phyloP scores from a whole-genome alignment of 2,113 vertebrate genomes.

The Tachysurus vachellii region DNA sequence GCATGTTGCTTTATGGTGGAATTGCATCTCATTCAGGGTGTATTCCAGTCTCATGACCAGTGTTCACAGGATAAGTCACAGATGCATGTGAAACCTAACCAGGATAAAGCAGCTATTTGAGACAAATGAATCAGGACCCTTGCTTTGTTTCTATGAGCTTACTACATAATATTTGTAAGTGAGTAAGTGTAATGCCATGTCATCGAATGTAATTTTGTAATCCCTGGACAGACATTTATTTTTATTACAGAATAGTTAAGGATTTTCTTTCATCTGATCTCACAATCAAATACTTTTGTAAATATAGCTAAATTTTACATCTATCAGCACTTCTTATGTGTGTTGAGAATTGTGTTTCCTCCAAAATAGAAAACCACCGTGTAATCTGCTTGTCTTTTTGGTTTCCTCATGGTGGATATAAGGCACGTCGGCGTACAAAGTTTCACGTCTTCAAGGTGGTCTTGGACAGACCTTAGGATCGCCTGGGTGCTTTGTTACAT shows the following conservation, averaged over 20 bases:
- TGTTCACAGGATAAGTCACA: background rate
- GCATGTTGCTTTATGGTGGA: background rate
- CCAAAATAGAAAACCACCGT: conserved; percentile 31
- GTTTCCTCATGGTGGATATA: conserved; percentile 38
- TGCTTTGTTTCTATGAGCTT: background rate
- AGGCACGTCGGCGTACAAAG: background rate
- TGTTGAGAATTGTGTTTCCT: conserved; percentile 35
- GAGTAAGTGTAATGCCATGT: too few species aligned
- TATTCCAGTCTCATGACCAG: background rate
- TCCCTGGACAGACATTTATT: background rate
- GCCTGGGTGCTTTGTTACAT: conserved; percentile 80
- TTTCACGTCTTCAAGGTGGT: conserved; percentile 78
- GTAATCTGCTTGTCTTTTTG: conserved; percentile 42
- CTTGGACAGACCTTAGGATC: conserved; percentile 83
- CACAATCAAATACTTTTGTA: conserved; percentile 24
- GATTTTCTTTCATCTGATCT: background rate
- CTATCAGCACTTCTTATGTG: conserved; percentile 37
- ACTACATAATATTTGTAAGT: background rate
- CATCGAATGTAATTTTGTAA: background rate
- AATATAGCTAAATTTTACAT: conserved; percentile 35
- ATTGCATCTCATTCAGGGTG: background rate
- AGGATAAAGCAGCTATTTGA: background rate
- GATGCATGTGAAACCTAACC: background rate
- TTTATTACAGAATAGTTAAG: background rate
- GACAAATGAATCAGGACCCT: background rate